Conservation (phyloP, 2,888 invertebrate genomes). For the Seladonia tumulorum region DNA sequence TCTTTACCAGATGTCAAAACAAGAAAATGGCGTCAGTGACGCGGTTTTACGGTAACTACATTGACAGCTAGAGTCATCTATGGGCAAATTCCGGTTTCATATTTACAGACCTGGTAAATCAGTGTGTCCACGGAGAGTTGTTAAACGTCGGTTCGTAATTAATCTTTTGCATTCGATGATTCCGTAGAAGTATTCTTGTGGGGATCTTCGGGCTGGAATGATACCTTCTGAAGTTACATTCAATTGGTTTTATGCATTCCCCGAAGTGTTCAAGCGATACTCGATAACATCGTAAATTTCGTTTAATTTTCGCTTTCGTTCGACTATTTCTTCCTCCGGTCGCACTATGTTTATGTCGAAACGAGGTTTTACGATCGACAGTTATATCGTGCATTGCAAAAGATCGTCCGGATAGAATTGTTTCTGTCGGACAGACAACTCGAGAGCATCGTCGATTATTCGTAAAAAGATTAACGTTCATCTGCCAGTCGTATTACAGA, state of each 20-base stretch:
- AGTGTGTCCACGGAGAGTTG: neutral
- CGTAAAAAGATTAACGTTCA: conserved; percentile 43
- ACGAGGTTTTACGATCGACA: conserved; percentile 54
- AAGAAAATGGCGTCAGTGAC: no score
- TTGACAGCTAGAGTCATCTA: no score
- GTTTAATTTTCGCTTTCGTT: conserved; percentile 20
- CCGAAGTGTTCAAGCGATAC: conserved; percentile 24
- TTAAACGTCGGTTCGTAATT: neutral
- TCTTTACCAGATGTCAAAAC: no score
- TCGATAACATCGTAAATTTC: conserved; percentile 40
- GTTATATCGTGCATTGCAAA: conserved; percentile 43
- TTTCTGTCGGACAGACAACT: conserved; percentile 30
- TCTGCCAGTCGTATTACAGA: conserved; percentile 24
- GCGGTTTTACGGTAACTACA: no score
- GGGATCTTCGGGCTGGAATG: neutral
- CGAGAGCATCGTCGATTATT: conserved; percentile 32
- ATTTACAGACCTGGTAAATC: no score
- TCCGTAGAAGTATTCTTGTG: neutral
- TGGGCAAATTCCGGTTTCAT: no score
- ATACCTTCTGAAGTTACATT: neutral
- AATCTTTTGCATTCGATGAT: neutral
- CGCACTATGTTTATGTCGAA: conserved; percentile 40
- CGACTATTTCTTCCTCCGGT: conserved; percentile 29
- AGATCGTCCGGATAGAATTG: conserved; percentile 47
- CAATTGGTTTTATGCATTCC: neutral